Percentiles rank a stretch among this genome's conserved stretches.
phyloP scores from a whole-genome alignment of 92 coral and sea anemone genomes.

The Desmophyllum pertusum region DNA sequence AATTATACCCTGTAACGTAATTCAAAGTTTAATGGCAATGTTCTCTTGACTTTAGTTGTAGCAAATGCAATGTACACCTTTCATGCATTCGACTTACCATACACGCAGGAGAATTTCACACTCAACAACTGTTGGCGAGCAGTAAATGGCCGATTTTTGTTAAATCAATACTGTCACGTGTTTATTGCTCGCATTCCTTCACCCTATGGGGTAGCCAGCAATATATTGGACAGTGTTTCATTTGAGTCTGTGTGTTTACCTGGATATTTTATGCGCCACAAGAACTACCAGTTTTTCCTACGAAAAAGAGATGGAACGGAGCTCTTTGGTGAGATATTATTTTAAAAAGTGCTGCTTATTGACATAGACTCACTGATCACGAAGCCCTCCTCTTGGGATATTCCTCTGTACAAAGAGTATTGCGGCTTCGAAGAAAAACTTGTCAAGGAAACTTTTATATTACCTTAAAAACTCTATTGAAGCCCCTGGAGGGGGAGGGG shows the following conservation, averaged over 20 bases:
- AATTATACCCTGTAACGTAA: neutral
- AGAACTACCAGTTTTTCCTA: conserved; percentile 65
- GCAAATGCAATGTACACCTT: conserved; percentile 68
- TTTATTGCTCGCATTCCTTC: conserved; percentile 54
- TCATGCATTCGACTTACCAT: conserved; percentile 62
- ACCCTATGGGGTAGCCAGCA: neutral
- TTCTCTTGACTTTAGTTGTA: conserved; percentile 52
- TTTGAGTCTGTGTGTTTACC: conserved; percentile 81
- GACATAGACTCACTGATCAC: neutral
- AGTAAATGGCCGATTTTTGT: conserved; percentile 20
- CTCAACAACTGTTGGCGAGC: conserved; percentile 65
- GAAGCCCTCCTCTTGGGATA: no score
- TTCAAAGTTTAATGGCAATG: neutral
- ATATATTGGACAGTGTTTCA: conserved; percentile 33
- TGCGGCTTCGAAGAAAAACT: no score
- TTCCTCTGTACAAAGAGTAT: no score
- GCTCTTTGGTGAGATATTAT: conserved; percentile 44
- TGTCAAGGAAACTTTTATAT: no score
- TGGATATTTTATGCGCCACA: conserved; percentile 76
- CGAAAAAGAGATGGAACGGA: conserved; percentile 44
- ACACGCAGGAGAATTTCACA: conserved; percentile 37
- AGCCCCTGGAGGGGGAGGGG: no score
- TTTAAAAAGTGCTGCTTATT: neutral
- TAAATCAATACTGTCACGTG: conserved; percentile 45
- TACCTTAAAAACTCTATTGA: no score